phyloP scores from a whole-genome alignment of 92 coral and sea anemone genomes.

The Phymanthus crucifer region DNA sequence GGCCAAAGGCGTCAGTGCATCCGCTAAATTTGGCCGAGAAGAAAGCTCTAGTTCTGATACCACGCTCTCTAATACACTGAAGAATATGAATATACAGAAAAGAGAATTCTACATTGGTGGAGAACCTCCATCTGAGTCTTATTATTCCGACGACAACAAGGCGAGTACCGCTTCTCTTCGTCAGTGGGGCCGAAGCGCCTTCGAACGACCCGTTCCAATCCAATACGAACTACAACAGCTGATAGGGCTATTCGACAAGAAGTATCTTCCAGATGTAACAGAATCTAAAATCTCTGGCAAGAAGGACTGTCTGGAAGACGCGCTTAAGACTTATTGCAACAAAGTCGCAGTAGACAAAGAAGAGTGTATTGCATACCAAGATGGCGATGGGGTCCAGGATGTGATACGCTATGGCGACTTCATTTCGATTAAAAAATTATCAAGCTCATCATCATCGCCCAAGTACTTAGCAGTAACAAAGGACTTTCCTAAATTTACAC shows the following conservation, averaged over 20 bases:
- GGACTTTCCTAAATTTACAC: neutral
- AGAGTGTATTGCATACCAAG: neutral
- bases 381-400: neutral
- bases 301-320: neutral
- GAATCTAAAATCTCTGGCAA: neutral
- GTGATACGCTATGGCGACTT: constrained; percentile 2
- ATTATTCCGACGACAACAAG: neutral
- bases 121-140: neutral
- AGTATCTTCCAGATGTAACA: neutral
- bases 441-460: neutral
- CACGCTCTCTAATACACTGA: neutral
- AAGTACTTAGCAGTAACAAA: neutral
- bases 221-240: neutral
- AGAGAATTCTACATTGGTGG: constrained; percentile 1
- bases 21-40: neutral
- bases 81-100: neutral
- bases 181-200: constrained; percentile 3
- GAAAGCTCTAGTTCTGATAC: neutral
- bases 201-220: constrained; percentile 5
- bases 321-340: neutral
- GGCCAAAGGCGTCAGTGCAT: constrained; percentile 1
- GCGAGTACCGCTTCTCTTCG: constrained; percentile 6
- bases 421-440: neutral
- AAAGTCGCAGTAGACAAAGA: neutral
- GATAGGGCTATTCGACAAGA: neutral